Evolutionary conservation across 2,797 vertebrate species (phyloP), one percentile per base, ranked within the genome.

Genomic region (Sebastes matsubarae): DNA sequence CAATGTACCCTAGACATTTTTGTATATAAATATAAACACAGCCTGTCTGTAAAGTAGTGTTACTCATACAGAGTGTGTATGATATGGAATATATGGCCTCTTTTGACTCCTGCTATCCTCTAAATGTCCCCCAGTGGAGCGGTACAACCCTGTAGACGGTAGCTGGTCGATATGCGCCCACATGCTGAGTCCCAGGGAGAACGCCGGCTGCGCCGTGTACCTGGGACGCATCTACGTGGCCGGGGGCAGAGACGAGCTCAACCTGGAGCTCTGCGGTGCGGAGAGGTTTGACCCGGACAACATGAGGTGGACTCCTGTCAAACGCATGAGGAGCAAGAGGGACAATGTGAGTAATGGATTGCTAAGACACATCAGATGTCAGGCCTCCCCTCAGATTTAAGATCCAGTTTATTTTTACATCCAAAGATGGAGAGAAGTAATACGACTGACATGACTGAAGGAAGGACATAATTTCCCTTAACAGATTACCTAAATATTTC

Each of bases 111-210:
- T 74, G 27, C 74, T 68, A 14, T 73, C 36, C 57, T 87, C 58
- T 88, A 46, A 82, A 73, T 81, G 67, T 84, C 71, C 27, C 74
- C 30, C 90, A 95, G 94, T 95, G 87, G 95, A 96, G 85, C 81
- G 84, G 6, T 95, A 92, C 89, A 79, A 85, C 84, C 92, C 92
- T 1, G 36, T 42, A 72, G 93, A 95, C 1, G 93, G 93, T 30
- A 81, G 58, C 16, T 96, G 95, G 94, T 79, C 71, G 2, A 59
- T 82, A 22, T 94, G 93, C 61, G 63, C 91, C 61, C 87, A 93
- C 59, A 91, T 95, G 85, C 74, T 91, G 46, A 85, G 81, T 63
- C 88, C 91, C 76, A 90, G 94, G 72, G 90, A 95, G 89, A 86
- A 83, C 1, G 91, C 93, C 1, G 94, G 91, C 46, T 95, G 93